These are phyloP conservation scores for Electrophaes corylata DNA, from an alignment of 2,888 invertebrate species.

Conservation along the genomic window DNA sequence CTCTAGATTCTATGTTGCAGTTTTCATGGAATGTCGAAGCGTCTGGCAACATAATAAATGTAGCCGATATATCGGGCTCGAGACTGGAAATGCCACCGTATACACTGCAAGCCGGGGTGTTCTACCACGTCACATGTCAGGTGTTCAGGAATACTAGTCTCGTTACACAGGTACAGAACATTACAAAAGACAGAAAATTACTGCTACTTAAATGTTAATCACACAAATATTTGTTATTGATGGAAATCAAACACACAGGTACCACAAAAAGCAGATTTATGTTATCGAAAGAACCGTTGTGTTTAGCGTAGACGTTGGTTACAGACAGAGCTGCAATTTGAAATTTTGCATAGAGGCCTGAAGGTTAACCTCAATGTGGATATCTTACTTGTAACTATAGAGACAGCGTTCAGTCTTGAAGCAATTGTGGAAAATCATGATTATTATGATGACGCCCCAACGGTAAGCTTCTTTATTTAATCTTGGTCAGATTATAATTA, in stretches of 20 bases:
- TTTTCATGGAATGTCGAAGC: constrained; percentile 57
- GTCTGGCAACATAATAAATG: constrained; percentile 41
- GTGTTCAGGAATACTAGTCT: constrained; percentile 48
- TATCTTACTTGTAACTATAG: constrained; percentile 44
- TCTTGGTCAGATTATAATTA: no score
- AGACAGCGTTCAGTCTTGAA: constrained; percentile 47
- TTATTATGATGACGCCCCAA: constrained; percentile 40
- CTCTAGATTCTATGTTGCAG: constrained; percentile 41
- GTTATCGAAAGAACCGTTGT: constrained; percentile 13
- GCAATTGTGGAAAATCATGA: constrained; percentile 52
- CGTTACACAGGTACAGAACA: constrained; percentile 62
- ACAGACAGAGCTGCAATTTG: constrained; percentile 53
- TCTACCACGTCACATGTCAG: constrained; percentile 52
- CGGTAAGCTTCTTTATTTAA: constrained; percentile 36
- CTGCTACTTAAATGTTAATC: no score
- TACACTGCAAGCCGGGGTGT: constrained; percentile 47
- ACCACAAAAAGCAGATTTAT: no score
- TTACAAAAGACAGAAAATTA: no score
- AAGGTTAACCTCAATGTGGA: constrained; percentile 53
- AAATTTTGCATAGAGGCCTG: constrained; percentile 48
- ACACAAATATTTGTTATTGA: no score
- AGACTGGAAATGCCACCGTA: constrained; percentile 52
- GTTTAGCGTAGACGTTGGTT: constrained; percentile 28
- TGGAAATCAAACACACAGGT: no score
- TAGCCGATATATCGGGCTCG: constrained; percentile 46